Evolutionary conservation across 2,888 invertebrate genomes (phyloP).

Genomic region (Saturnia pavonia): DNA sequence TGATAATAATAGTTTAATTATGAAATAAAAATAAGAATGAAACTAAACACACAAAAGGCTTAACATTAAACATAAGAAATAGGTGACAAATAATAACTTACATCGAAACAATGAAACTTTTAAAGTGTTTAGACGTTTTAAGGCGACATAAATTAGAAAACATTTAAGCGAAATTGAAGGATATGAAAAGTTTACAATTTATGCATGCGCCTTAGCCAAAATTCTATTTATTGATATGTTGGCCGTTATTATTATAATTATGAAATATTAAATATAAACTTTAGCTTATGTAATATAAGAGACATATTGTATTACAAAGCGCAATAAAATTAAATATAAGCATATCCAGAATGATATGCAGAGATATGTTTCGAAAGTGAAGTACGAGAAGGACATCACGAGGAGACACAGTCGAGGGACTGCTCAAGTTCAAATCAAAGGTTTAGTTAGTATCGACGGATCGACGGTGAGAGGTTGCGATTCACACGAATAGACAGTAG

Average conservation of each 20-base stretch:
- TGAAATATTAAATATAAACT: conserved; percentile 54
- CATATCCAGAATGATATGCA: conserved; percentile 66
- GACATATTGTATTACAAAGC: conserved; percentile 60
- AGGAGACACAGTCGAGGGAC: conserved; percentile 20
- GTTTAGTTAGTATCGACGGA: conserved; percentile 30
- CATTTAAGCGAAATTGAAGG: conserved; percentile 42
- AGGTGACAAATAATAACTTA: conserved; percentile 59
- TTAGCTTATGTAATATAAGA: conserved; percentile 62
- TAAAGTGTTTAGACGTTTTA: conserved; percentile 34
- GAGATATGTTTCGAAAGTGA: conserved; percentile 62
- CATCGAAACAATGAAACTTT: conserved; percentile 40
- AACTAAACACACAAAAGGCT: conserved; percentile 80
- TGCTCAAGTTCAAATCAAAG: conserved; percentile 25
- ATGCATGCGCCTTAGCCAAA: conserved; percentile 65
- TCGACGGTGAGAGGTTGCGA: conserved; percentile 31
- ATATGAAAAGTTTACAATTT: conserved; percentile 20
- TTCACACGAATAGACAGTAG: conserved; percentile 24
- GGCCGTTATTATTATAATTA: conserved; percentile 61
- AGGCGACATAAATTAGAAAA: conserved; percentile 38
- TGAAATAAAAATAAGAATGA: conserved; percentile 80
- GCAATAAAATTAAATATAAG: conserved; percentile 58
- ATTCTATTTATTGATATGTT: conserved; percentile 73
- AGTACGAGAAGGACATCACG: conserved; percentile 35
- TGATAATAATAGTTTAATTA: conserved; percentile 81
- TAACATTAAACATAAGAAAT: conserved; percentile 75